Evolutionary conservation across 2,888 invertebrate genomes (phyloP), one percentile per base, ranked within the genome.

Genomic region (Ethmia dodecea): DNA sequence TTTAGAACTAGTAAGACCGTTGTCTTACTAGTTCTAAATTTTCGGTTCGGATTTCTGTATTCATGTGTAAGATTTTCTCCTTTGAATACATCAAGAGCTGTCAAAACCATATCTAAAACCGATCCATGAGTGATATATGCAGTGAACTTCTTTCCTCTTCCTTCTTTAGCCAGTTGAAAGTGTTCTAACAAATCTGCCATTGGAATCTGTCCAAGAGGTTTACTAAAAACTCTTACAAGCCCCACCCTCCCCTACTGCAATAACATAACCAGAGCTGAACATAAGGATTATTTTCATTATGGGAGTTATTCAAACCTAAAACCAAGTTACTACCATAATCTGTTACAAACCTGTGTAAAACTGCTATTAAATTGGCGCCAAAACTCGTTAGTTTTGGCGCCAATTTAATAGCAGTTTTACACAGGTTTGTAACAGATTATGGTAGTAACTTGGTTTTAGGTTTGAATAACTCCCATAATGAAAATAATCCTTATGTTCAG

Each of bases 341-440:
- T 8, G 0, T 18, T 22, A 6, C 87, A 77, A 60, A 92, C 90
- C 89, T 88, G 70, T 92, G 92, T 55, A 94, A 88, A 20, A 93
- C 89, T 22, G 92, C 92, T 16, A 90, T 88, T 13, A 94, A 67
- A 70, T 95, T 95, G 0, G 89, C 0, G 92, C 93, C 9, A 65
- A 81, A 25, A 76, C 92, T 89, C 29, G 88, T 88, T 39, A 89
- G 92, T 0, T 94, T 93, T 63, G 90, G 91, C 1, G 86, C 89
- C 0, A 95, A 95, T 70, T 67, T 94, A 13, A 88, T 90, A 16
- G 92, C 92, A 22, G 89, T 93, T 20, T 88, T 94, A 55, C 92
- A 92, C 70, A 88, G 89, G 90, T 92, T 60, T 77, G 87, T 6
- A 22, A 18, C 0, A 8, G n/a, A 8, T 22, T n/a, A 22, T n/a